Evolutionary conservation across 2,888 invertebrate species (phyloP).

Genomic region (Microctonus hyperodae): DNA sequence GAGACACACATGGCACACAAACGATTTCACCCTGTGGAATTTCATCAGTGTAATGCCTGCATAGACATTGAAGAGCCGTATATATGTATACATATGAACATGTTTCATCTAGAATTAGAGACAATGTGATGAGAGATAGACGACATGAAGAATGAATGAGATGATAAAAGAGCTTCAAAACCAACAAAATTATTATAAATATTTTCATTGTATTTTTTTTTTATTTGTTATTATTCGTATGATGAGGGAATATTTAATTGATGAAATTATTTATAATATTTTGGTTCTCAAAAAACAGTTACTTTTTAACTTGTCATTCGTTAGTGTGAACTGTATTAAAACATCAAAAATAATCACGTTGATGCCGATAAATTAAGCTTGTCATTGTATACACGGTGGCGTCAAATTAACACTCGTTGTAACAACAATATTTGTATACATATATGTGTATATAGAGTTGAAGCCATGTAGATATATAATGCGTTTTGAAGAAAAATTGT

Average conservation of each 20-base stretch:
- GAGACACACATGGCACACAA: neutral
- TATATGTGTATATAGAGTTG: slow-evolving; percentile 6
- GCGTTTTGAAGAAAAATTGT: neutral
- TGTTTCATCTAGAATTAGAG: neutral
- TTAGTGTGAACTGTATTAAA: slow-evolving; percentile 34
- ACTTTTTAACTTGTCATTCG: neutral
- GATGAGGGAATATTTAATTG: no score
- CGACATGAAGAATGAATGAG: neutral
- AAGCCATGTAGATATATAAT: neutral
- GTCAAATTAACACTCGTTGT: slow-evolving; percentile 56
- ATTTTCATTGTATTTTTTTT: neutral
- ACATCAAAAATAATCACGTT: slow-evolving; percentile 45
- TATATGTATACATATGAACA: neutral
- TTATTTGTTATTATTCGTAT: neutral
- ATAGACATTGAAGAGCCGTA: neutral
- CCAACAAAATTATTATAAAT: neutral
- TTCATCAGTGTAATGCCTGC: slow-evolving; percentile 15
- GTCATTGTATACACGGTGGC: slow-evolving; percentile 53
- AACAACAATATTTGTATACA: neutral
- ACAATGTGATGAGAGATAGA: neutral
- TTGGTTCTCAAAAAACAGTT: neutral
- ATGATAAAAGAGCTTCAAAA: neutral
- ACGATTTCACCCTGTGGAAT: slow-evolving; percentile 29
- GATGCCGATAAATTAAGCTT: slow-evolving; percentile 54
- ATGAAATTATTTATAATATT: no score